Conservation (phyloP, 1,140 invertebrate species). For the Prorops nasuta region DNA sequence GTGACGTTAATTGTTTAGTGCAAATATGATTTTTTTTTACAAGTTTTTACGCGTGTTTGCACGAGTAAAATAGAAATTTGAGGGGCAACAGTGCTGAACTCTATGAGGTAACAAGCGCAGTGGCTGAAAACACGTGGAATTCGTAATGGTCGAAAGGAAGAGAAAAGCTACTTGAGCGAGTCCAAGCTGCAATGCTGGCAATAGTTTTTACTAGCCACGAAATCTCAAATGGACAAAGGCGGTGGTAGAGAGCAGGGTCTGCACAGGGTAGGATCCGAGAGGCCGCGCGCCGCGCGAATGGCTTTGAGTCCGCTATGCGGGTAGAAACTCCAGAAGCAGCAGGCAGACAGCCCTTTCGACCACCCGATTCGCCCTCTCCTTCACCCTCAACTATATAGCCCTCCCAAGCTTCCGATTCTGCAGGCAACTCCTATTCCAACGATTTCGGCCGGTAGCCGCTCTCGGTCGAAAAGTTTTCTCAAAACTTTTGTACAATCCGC, state of each 20-base stretch:
- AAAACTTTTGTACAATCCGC: conserved; percentile 18
- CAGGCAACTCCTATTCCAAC: conserved; percentile 13
- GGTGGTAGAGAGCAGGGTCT: conserved; percentile 22
- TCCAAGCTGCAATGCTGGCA: too few species aligned
- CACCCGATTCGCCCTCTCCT: conserved; percentile 8
- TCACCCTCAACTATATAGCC: neutral
- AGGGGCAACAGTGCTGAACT: neutral
- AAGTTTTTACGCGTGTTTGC: neutral
- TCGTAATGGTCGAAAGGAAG: too few species aligned
- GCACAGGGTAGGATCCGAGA: conserved; percentile 22
- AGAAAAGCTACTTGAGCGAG: too few species aligned
- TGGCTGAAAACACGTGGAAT: neutral
- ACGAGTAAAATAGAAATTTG: neutral
- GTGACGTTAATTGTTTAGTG: neutral
- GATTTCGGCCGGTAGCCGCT: conserved; percentile 19
- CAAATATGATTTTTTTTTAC: neutral
- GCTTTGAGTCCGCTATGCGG: conserved; percentile 28
- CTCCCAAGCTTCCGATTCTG: neutral
- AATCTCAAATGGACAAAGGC: conserved; percentile 44
- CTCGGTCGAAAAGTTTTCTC: conserved; percentile 25
- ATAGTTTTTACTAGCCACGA: conserved; percentile 40
- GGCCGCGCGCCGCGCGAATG: neutral
- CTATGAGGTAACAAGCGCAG: neutral
- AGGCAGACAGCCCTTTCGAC: conserved; percentile 14
- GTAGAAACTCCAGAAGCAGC: conserved; percentile 25